Base-by-base conservation (phyloP, 2,797 vertebrate genomes). In the Pipistrellus pygmaeus region DNA sequence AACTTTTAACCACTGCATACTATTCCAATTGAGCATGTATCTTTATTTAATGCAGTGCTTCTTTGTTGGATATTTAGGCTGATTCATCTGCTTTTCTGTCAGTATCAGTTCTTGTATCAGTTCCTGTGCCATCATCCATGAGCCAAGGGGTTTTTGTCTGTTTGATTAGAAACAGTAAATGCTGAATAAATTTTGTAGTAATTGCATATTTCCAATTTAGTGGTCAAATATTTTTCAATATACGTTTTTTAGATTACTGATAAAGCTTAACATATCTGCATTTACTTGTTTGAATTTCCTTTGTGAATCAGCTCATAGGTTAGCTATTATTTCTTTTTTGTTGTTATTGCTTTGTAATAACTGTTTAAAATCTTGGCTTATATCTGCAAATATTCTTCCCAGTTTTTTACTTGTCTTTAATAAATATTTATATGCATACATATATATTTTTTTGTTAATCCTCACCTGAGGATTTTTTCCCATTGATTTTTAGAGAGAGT, bases 291-390 rank as follows among this genome's bases (percentile, higher is more conserved):
- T 78, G 10, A 62, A 73, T 96, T 89, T 92, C 32, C 20, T 80
- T 75, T 44, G 9, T 69, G 57, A 78, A 38, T 76, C 51, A 64
- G 25, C 20, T 89, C 25, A 53, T 87, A 55, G 15, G 23, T 78
- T 90, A 18, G 41, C 77, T 91, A 17, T 85, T 60, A 17, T 76
- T 60, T 69, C 17, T 23, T 69, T 72, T 60, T 68, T 62, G 6
- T 64, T 15, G 6, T 55, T 64, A 35, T n/a, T 83, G 21, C 27
- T 89, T 90, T 95, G 11, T 92, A 82, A 23, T 66, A 51, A 88
- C 32, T 44, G 38, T 85, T 92, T 46, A 84, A 94, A 81, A 86
- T 27, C 51, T 85, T 85, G 20, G 32, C 30, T 95, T 95, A 55
- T 68, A 8, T 77, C 14, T 86, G 14, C 18, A 91, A 51, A 77